Evolutionary conservation across 2,797 vertebrate species (phyloP), one percentile per base, ranked within the genome.

Genomic region (Eulemur coronatus): DNA sequence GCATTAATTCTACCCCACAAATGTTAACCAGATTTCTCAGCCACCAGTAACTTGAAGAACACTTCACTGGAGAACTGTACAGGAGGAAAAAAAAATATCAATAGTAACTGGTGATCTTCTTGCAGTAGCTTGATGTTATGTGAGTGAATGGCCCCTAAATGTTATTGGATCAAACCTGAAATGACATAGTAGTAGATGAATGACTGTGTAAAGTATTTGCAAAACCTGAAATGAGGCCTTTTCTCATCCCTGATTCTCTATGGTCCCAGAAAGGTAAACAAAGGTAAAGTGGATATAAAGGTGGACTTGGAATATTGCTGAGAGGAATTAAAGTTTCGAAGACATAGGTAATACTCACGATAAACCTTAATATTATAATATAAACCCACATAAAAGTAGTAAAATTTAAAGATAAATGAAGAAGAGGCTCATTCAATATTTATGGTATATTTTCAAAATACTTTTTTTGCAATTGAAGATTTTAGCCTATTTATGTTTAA

Each of bases 401-500:
- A 84, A 84, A 88, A 63, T 61, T 85, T 91, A 57, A 70, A 86
- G 43, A 52, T 57, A 48, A 91, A 55, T 46, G n/a, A 78, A 85
- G 59, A 13, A 52, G 18, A 76, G n/a, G 7, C 35, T 84, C 38
- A 87, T 30, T 87, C n/a, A 89, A 86, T 20, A 90, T 84, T 81
- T 41, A 50, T 35, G 18, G 30, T 33, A 28, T 35, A 72, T 52
- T 87, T 81, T 81, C 65, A 86, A 94, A 14, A 46, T 76, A 41
- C 13, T 75, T 59, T 41, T 78, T 89, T 72, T 82, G 48, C 33
- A 81, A 78, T 10, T 81, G 24, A 84, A 95, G 94, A 33, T 78
- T 95, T 82, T 67, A 81, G 33, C 10, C 75, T 93, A 79, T 63
- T 91, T 81, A 76, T 33, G 22, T 91, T 91, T 86, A 92, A 86